A percentile compares a stretch with the other conserved stretches of the same genome.
Conservation (phyloP, 2,888 invertebrate genomes). For the Chesias legatella region DNA sequence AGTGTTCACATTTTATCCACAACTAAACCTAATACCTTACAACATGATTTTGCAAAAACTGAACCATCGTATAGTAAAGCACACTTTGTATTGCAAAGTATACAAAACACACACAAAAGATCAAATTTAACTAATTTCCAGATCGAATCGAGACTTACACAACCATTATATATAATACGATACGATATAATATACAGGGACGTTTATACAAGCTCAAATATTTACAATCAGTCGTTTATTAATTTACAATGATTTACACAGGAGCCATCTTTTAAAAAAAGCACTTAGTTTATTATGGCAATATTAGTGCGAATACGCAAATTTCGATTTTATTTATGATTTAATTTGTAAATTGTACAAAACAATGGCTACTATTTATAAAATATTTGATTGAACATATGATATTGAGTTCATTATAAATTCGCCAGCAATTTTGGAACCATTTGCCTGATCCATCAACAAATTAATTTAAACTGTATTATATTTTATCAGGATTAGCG, state of each 20-base stretch:
- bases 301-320: conserved; percentile 53
- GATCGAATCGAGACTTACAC: conserved; percentile 56
- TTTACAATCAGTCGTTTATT: conserved; percentile 58
- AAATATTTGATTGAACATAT: conserved; percentile 9
- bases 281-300: conserved; percentile 64
- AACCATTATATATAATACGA: conserved; percentile 49
- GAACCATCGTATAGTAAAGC: conserved; percentile 35
- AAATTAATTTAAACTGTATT: too few relatives aligned
- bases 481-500: too few relatives aligned
- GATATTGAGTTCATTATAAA: conserved; percentile 15
- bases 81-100: conserved; percentile 52
- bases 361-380: conserved; percentile 45
- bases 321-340: too few relatives aligned
- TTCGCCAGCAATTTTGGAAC: conserved; percentile 11
- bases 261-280: conserved; percentile 34
- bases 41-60: conserved; percentile 5
- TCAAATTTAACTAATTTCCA: conserved; percentile 43
- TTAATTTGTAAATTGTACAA: conserved; percentile 49
- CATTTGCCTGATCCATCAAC: too few relatives aligned
- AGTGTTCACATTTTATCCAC: conserved; percentile 3
- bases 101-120: conserved; percentile 32
- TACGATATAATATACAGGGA: conserved; percentile 38
- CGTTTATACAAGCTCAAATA: conserved; percentile 52
- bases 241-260: conserved; percentile 23
- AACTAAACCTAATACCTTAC: conserved; percentile 1